Evolutionary conservation across 2,888 invertebrate genomes (phyloP).

Genomic region (Emmelina monodactyla): DNA sequence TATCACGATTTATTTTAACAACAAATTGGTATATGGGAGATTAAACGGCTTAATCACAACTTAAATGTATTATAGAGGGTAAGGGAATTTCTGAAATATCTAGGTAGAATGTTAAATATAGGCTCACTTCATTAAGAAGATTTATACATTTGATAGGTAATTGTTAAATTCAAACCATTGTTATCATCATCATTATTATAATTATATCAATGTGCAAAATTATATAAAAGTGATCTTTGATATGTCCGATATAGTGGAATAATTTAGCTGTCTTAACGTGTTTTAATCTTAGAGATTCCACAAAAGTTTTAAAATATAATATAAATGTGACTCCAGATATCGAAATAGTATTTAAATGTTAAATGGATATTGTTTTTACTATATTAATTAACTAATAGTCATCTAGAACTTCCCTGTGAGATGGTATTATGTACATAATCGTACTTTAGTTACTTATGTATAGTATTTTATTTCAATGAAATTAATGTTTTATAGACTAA

Average conservation of each 20-base stretch:
- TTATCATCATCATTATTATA: slow-evolving; percentile 56
- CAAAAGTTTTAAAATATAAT: slow-evolving; percentile 43
- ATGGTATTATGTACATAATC: slow-evolving; percentile 65
- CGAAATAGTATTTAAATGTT: slow-evolving; percentile 55
- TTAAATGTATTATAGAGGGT: background rate
- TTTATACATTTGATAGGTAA: slow-evolving; percentile 32
- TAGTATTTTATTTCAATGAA: slow-evolving; percentile 66
- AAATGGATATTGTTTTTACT: slow-evolving; percentile 60
- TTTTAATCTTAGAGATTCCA: slow-evolving; percentile 48
- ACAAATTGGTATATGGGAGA: slow-evolving; percentile 51
- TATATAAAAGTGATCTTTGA: slow-evolving; percentile 43
- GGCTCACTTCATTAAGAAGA: slow-evolving; percentile 24
- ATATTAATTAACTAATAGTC: slow-evolving; percentile 39
- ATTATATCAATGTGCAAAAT: slow-evolving; percentile 46
- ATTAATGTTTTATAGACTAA: slow-evolving; percentile 67
- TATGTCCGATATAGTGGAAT: slow-evolving; percentile 39
- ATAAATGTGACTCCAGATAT: slow-evolving; percentile 51
- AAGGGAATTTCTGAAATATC: slow-evolving; percentile 21
- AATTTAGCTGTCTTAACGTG: slow-evolving; percentile 54
- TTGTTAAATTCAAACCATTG: too few species aligned
- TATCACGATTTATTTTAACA: too few species aligned
- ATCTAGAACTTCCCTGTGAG: slow-evolving; percentile 45
- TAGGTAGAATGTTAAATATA: slow-evolving; percentile 48
- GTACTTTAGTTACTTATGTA: slow-evolving; percentile 63
- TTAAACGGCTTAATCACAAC: slow-evolving; percentile 30